Evolutionary conservation across 2,113 vertebrate species (phyloP), one percentile per base, ranked within the genome.

Genomic region (Takifugu flavidus): DNA sequence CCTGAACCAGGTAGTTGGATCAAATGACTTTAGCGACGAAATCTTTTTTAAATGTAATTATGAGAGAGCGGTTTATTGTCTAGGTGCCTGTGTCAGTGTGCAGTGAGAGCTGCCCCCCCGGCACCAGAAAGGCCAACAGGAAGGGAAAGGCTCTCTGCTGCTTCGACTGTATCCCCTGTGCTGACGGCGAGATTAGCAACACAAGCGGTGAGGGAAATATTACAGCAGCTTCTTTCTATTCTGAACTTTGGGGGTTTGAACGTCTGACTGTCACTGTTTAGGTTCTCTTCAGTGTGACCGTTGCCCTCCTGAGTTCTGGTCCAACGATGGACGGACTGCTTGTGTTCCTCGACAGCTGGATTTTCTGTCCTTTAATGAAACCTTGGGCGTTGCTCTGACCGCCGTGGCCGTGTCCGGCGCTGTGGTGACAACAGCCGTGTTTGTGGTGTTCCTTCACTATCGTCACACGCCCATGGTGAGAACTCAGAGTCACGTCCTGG

Each of bases 91-190:
- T 44, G 3, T 92, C 91, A 50, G 72, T 89, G 25, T 93, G 92
- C 73, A 88, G 81, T 59, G 67, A 82, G 25, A 83, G 71, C 49
- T 93, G 92, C n/a, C 81, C 76, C 6, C 84, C 80, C 44, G 45
- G 34, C 47, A 42, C 25, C 13, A 29, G 27, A 49, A 15, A 34
- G 39, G 26, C 26, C 13, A 80, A 42, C 42, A 86, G 82, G 69
- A 91, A 89, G 71, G 88, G 90, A 5, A 83, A 92, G 56, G 87
- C 89, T 14, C 58, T 89, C 43, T 93, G 91, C 82, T 92, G 92
- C 71, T 92, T 92, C 74, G 90, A 92, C 81, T 93, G 92, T 60
- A 83, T 92, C 57, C 67, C 71, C 2, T 93, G 91, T 80, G 77
- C 88, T 60, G 89, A 91, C 2, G 91, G 91, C 1, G 87, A 91